Conservation (phyloP, 1,140 invertebrate genomes). For the Pissodes strobi region DNA sequence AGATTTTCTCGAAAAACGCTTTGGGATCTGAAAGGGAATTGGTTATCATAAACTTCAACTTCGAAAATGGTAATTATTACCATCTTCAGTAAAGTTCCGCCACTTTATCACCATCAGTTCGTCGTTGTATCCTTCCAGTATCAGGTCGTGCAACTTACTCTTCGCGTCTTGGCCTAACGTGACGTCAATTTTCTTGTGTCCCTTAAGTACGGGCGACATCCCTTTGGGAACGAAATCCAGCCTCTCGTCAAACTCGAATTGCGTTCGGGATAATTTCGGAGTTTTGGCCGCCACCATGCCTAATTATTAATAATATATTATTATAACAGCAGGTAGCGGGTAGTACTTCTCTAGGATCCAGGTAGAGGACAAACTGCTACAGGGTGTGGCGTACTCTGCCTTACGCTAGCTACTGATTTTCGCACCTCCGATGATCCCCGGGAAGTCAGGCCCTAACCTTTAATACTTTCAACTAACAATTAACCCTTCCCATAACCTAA, state of each 20-base stretch:
- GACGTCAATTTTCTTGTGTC: slow-evolving; percentile 37
- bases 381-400: too few species aligned
- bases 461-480: too few species aligned
- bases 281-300: slow-evolving; percentile 36
- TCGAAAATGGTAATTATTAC: too few species aligned
- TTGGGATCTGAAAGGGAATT: slow-evolving; percentile 48
- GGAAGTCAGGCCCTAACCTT: too few species aligned
- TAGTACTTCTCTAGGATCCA: too few species aligned
- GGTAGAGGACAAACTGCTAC: too few species aligned
- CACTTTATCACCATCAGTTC: slow-evolving; percentile 53
- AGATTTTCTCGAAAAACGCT: slow-evolving; percentile 49
- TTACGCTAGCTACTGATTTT: too few species aligned
- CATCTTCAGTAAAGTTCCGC: slow-evolving; percentile 47
- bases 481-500: too few species aligned
- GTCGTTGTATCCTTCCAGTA: slow-evolving; percentile 46
- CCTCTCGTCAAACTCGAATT: slow-evolving; percentile 45
- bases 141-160: slow-evolving; percentile 40
- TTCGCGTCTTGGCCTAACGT: slow-evolving; percentile 46
- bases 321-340: too few species aligned
- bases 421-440: too few species aligned
- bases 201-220: slow-evolving; percentile 52
- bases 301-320: too few species aligned
- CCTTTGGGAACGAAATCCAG: slow-evolving; percentile 55
- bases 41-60: background rate
- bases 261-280: slow-evolving; percentile 36